Evolutionary conservation across 2,888 invertebrate species (phyloP), one percentile per base, ranked within the genome.

Genomic region (Campaea margaritaria): DNA sequence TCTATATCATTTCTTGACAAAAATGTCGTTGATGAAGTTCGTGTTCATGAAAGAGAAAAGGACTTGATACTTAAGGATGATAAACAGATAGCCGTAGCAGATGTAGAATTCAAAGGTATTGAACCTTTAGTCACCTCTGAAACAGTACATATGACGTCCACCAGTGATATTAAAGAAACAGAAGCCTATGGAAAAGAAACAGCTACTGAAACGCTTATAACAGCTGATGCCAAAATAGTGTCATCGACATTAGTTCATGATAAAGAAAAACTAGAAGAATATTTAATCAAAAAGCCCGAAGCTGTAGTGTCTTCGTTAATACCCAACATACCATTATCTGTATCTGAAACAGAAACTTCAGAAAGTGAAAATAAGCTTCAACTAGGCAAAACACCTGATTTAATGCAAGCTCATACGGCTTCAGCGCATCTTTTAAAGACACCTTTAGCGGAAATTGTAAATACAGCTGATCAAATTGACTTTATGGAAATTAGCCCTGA

Each of bases 21-120:
- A 68, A 93, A 94, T 73, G 76, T 93, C 28, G 91, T 93, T 8
- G 92, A 94, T 70, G 89, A 89, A 81, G 91, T 95, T 0, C 78
- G 94, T n/a, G 76, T 94, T 9, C 95, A 96, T 83, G 96, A 96
- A 86, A 93, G 93, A 42, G 96, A 96, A 89, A 92, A 90, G 45
- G 86, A 93, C 45, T 93, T 95, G 27, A 71, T 83, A 12, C 76
- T 91, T 13, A 91, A 89, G 56, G 89, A 90, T 47, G 90, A 93
- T 52, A 94, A 94, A 62, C 84, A 87, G 13, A 76, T 81, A 56
- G 93, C 87, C 16, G 80, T 85, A 45, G 96, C 96, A n/a, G 93
- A 94, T 74, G 76, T 93, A 38, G 93, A 89, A 16, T 69, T 96
- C 9, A 93, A 93, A 63, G 86, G 94, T 27, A 90, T 93, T 67